phyloP scores from a whole-genome alignment of 1,140 invertebrate species.

The Drosophila mojavensis region DNA sequence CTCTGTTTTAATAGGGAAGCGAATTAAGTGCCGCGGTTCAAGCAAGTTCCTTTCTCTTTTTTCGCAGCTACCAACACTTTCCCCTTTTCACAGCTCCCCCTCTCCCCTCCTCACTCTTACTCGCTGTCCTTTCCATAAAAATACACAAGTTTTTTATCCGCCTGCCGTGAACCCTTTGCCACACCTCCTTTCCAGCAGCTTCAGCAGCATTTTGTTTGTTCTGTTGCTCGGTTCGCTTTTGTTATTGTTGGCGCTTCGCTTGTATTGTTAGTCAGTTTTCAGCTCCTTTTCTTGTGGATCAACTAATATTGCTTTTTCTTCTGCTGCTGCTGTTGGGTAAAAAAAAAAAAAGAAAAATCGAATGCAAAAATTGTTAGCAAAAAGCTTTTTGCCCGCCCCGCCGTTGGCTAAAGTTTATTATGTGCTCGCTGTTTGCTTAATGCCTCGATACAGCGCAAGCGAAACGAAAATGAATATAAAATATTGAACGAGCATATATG shows the following conservation, averaged over 20 bases:
- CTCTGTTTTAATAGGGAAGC: slow-evolving; percentile 57
- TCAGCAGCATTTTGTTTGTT: slow-evolving; percentile 1
- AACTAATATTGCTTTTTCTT: slow-evolving; percentile 3
- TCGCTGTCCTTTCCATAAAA: slow-evolving; percentile 16
- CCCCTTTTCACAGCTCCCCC: neutral
- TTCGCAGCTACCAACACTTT: neutral
- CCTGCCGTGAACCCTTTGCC: slow-evolving; percentile 21
- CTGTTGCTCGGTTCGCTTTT: slow-evolving; percentile 34
- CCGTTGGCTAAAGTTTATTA: slow-evolving; percentile 18
- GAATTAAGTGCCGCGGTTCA: slow-evolving; percentile 56
- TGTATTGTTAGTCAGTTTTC: slow-evolving; percentile 50
- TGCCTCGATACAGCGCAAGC: slow-evolving; percentile 1
- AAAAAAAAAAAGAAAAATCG: neutral
- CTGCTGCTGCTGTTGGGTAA: neutral
- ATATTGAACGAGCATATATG: neutral
- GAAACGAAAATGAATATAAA: neutral
- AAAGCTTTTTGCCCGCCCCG: slow-evolving; percentile 1
- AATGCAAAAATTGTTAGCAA: slow-evolving; percentile 14
- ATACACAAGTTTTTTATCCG: slow-evolving; percentile 38
- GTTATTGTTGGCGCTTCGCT: slow-evolving; percentile 50
- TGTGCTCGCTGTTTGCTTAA: slow-evolving; percentile 23
- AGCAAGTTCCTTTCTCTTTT: slow-evolving; percentile 29
- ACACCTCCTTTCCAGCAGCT: neutral
- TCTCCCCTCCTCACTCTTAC: neutral
- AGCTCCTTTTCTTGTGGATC: slow-evolving; percentile 38